These are phyloP conservation scores for Bucco capensis DNA, from an alignment of 2,113 vertebrate species.

Conservation along the genomic window DNA sequence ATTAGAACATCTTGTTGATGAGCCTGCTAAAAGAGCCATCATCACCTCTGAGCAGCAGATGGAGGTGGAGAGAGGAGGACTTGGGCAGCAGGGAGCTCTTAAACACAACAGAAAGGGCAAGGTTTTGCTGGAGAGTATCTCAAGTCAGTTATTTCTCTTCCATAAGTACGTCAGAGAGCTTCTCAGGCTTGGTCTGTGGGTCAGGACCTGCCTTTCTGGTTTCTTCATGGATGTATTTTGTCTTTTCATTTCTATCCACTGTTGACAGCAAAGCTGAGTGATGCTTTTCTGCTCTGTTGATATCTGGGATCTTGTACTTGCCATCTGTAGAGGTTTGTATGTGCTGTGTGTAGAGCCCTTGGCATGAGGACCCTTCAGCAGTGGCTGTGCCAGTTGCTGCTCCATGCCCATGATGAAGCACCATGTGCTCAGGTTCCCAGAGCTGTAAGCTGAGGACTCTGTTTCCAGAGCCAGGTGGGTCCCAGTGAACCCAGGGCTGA, in stretches of 20 bases:
- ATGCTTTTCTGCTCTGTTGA: not conserved
- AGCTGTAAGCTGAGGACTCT: not conserved
- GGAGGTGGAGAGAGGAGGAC: not conserved
- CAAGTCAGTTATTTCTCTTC: not conserved
- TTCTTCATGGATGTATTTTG: too few relatives aligned
- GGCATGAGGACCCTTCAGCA: not conserved
- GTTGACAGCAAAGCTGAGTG: not conserved
- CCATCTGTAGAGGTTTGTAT: not conserved
- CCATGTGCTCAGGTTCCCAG: fast-evolving
- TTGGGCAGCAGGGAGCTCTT: not conserved
- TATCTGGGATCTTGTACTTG: not conserved
- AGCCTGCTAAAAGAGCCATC: not conserved
- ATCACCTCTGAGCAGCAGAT: not conserved
- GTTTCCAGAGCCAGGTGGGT: not conserved
- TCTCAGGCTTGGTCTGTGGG: not conserved
- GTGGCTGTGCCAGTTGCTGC: not conserved
- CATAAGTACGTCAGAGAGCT: not conserved
- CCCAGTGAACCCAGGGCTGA: not conserved
- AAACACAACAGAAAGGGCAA: not conserved
- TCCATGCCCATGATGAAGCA: not conserved
- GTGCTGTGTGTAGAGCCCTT: not conserved
- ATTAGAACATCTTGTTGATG: fast-evolving
- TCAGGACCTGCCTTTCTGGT: not conserved
- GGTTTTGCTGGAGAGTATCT: not conserved
- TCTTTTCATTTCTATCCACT: not conserved